Percentiles rank a stretch among this genome's conserved stretches.
These are phyloP conservation scores for Melanotaenia duboulayi DNA, from an alignment of 2,113 vertebrate species.

Conservation along the genomic window DNA sequence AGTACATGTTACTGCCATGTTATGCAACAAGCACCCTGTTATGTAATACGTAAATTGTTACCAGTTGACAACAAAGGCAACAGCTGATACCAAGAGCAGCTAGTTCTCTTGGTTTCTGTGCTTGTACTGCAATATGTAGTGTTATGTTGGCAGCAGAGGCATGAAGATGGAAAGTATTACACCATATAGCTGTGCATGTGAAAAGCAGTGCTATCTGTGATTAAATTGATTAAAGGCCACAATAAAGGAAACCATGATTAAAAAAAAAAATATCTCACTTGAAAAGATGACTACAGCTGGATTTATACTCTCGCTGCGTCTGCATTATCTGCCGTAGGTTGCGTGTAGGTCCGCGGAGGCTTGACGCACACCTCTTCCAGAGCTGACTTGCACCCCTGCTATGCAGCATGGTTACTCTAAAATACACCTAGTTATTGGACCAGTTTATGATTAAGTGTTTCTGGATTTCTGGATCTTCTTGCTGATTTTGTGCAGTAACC, in stretches of 20 bases:
- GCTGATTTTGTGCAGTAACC: too few species aligned
- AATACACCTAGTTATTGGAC: too few species aligned
- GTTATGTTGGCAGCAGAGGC: neutral
- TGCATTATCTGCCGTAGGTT: too few species aligned
- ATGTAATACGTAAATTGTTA: neutral
- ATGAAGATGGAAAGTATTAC: neutral
- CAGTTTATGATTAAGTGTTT: too few species aligned
- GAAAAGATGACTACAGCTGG: neutral
- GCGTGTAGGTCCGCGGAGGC: too few species aligned
- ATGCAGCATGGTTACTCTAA: too few species aligned
- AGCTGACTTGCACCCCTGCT: too few species aligned
- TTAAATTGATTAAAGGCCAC: neutral
- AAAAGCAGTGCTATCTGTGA: neutral
- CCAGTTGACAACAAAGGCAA: neutral
- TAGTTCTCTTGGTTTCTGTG: neutral
- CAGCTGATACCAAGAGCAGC: neutral
- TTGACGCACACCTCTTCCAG: too few species aligned
- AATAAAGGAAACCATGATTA: neutral
- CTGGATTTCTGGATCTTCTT: too few species aligned
- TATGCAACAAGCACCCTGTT: neutral
- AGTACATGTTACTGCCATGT: too few species aligned
- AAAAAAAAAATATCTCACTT: neutral
- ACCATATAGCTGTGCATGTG: neutral
- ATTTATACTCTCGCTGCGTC: too few species aligned
- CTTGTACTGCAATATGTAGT: neutral